A percentile compares a stretch with the other conserved stretches of the same genome.
phyloP scores from a whole-genome alignment of 2,888 invertebrate species.

The Drosophila neonasuta region DNA sequence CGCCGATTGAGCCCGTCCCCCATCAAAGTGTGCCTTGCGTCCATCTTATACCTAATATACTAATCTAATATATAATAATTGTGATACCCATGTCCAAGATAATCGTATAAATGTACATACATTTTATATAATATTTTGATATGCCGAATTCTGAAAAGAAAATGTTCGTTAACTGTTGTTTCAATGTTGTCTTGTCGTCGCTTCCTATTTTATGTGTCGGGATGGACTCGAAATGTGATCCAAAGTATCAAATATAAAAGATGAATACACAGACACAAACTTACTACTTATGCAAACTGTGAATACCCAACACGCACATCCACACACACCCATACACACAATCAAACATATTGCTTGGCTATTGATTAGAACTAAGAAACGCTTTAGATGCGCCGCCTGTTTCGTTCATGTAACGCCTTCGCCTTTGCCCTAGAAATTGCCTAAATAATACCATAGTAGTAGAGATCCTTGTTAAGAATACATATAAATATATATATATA shows the following conservation, averaged over 20 bases:
- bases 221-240: slow-evolving; percentile 10
- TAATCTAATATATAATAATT: slow-evolving; percentile 22
- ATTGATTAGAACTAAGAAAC: slow-evolving; percentile 20
- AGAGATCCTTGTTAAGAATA: slow-evolving; percentile 8
- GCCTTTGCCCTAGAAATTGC: slow-evolving; percentile 29
- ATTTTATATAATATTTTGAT: slow-evolving; percentile 27
- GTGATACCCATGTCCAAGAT: slow-evolving; percentile 30
- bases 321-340: neutral
- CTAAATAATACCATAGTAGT: slow-evolving; percentile 19
- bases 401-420: slow-evolving; percentile 27
- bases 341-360: slow-evolving; percentile 36
- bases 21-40: slow-evolving; percentile 68
- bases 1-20: slow-evolving; percentile 44
- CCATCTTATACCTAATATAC: slow-evolving; percentile 48
- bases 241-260: slow-evolving; percentile 4
- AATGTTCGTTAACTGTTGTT: slow-evolving; percentile 50
- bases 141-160: slow-evolving; percentile 22
- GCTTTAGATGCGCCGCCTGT: slow-evolving; percentile 51
- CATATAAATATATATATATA: slow-evolving; percentile 16
- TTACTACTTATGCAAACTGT: slow-evolving; percentile 30
- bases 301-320: slow-evolving; percentile 18
- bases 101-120: slow-evolving; percentile 19
- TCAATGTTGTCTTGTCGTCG: slow-evolving; percentile 61
- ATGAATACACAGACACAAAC: slow-evolving; percentile 12
- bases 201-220: slow-evolving; percentile 40